Evolutionary conservation across 2,888 invertebrate species (phyloP).

Genomic region (Acrobasis suavella): DNA sequence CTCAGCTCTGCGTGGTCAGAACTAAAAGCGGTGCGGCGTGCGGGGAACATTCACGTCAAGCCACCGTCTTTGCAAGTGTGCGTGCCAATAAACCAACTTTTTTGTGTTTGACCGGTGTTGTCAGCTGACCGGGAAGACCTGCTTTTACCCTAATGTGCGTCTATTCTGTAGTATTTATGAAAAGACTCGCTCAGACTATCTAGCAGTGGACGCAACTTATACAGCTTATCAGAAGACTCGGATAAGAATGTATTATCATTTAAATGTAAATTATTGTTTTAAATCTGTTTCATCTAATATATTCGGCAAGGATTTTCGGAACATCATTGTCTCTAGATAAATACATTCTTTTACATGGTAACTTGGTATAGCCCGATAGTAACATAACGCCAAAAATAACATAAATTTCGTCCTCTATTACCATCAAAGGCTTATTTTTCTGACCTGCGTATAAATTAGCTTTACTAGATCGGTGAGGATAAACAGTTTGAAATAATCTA

Average conservation of each 20-base stretch:
- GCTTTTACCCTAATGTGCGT: constrained; percentile 21
- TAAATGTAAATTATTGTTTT: background rate
- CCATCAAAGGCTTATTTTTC: constrained; percentile 1
- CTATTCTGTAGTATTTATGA: constrained; percentile 18
- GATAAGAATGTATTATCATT: background rate
- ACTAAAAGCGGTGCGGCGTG: too few species aligned
- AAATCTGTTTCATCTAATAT: background rate
- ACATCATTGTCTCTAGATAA: background rate
- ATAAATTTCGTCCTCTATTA: constrained; percentile 1
- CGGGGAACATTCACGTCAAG: too few species aligned
- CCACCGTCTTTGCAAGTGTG: too few species aligned
- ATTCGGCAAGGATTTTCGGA: background rate
- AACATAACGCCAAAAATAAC: constrained; percentile 4
- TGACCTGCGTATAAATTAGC: constrained; percentile 1
- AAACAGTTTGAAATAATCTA: constrained; percentile 4
- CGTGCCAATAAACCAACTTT: too few species aligned
- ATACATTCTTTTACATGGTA: constrained; percentile 2
- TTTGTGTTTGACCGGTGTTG: too few species aligned
- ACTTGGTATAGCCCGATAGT: background rate
- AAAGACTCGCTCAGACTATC: constrained; percentile 20
- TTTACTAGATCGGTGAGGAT: background rate
- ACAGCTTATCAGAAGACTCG: background rate
- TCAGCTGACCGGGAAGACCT: too few species aligned
- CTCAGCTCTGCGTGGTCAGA: too few species aligned
- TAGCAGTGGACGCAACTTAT: background rate